A percentile compares a stretch with the other conserved stretches of the same genome.
Conservation (phyloP, 37 sponge, comb jelly and placozoan genomes). For the Chondrosia reniformis region DNA sequence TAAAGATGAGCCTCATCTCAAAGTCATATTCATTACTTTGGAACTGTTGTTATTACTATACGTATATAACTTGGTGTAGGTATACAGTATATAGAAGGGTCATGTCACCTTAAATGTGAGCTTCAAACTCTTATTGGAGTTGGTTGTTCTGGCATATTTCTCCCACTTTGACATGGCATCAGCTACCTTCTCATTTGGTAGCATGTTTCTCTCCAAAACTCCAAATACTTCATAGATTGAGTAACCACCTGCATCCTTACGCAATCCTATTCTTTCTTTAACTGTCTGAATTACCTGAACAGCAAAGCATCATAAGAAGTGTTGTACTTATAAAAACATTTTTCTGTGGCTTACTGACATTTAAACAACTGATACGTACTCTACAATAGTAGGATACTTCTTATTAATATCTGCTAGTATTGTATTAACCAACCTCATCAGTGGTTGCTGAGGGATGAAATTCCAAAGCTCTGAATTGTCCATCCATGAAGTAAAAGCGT, state of each 20-base stretch:
- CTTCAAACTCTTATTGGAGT: constrained; percentile 71
- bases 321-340: background rate
- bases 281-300: constrained; percentile 86
- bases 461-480: constrained; percentile 93
- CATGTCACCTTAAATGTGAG: constrained; percentile 87
- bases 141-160: constrained; percentile 85
- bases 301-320: background rate
- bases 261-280: constrained; percentile 87
- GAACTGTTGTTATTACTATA: no score
- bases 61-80: no score
- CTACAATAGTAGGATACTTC: no score
- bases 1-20: no score
- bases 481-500: constrained; percentile 95
- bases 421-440: constrained; percentile 76
- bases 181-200: constrained; percentile 87
- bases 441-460: constrained; percentile 85
- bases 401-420: no score
- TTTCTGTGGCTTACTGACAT: no score
- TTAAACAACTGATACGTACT: no score
- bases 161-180: constrained; percentile 99
- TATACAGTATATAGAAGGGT: background rate
- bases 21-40: no score
- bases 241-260: constrained; percentile 55
- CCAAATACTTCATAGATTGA: constrained; percentile 95
- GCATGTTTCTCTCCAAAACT: constrained; percentile 89